These are phyloP conservation scores for Morpho achilles DNA, from an alignment of 2,888 invertebrate species.

Conservation along the genomic window DNA sequence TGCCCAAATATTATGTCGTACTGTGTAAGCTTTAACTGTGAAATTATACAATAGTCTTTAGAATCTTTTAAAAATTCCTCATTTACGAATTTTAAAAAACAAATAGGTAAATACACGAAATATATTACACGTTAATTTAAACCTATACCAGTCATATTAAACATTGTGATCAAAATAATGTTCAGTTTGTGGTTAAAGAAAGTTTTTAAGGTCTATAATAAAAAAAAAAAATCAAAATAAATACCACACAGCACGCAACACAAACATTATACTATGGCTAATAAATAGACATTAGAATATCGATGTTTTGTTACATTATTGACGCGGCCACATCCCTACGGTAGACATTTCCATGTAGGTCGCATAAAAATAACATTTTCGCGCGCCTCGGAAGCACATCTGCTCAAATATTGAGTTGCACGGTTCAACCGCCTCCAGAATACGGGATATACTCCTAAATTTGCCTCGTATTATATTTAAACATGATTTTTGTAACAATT, in stretches of 20 bases:
- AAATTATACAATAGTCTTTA: too few species aligned
- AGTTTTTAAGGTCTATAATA: too few species aligned
- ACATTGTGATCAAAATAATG: too few species aligned
- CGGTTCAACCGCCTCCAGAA: slow-evolving; percentile 24
- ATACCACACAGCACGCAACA: too few species aligned
- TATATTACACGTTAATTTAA: too few species aligned
- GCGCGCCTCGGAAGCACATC: slow-evolving; percentile 59
- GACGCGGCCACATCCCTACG: slow-evolving; percentile 38
- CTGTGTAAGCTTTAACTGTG: slow-evolving; percentile 19
- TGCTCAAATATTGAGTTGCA: slow-evolving; percentile 74
- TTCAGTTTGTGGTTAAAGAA: too few species aligned
- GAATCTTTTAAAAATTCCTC: too few species aligned
- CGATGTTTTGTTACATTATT: slow-evolving; percentile 23
- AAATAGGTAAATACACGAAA: too few species aligned
- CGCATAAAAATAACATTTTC: slow-evolving; percentile 65
- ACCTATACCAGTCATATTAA: too few species aligned
- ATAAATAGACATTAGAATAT: slow-evolving; percentile 6
- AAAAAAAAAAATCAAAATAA: too few species aligned
- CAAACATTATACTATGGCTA: too few species aligned
- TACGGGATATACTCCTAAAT: slow-evolving; percentile 22
- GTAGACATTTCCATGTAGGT: slow-evolving; percentile 64
- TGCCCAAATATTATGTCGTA: slow-evolving; percentile 73
- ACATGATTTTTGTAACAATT: slow-evolving; percentile 6
- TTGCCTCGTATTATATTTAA: slow-evolving; percentile 16
- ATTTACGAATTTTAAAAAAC: too few species aligned